Evolutionary conservation across 2,888 invertebrate species (phyloP), one percentile per base, ranked within the genome.

Genomic region (Vandiemenella viatica): DNA sequence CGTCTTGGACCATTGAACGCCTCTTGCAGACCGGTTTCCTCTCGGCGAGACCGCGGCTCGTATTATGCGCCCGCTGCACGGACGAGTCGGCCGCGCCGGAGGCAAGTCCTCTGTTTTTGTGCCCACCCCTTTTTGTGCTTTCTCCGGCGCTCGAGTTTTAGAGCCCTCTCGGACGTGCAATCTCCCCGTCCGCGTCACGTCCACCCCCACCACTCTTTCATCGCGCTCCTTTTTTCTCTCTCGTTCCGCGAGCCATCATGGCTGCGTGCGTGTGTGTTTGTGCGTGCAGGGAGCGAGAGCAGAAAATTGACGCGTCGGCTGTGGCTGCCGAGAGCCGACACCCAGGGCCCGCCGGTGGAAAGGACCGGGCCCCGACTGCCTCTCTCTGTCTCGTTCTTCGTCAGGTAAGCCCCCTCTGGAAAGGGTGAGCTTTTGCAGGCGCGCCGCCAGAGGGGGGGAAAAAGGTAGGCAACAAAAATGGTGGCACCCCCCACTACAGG

Each of bases 341-440:
- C 46, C 48, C 51, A 49, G 41, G 37, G 45, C 43, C n/a, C 48
- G 50, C 48, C 43, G 43, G 50, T 37, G 51, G 48, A 49, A 49
- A 51, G 45, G 45, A 48, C 45, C 48, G 37, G 26, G 23, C 45
- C 45, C 26, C 26, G 51, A 51, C 38, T 51, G 51, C 51, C 51
- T 50, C 44, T 48, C 50, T 32, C 32, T 32, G 32, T 32, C 32
- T 32, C 13, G 32, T n/a, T 4, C 32, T 32, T 13, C 13, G 13
- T 32, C 32, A 13, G 32, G 10, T n/a, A 4, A n/a, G n/a, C n/a
- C 32, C n/a, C 32, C 32, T 32, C 32, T 13, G 32, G 32, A 13
- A 32, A 32, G 32, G 13, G n/a, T 10, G 13, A 32, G 32, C 32
- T n/a, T 32, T n/a, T 32, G n/a, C 32, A 10, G 32, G 10, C 10